Evolutionary conservation across 1,140 invertebrate species (phyloP), one percentile per base, ranked within the genome.

Genomic region (Hypsibius dujardini): DNA sequence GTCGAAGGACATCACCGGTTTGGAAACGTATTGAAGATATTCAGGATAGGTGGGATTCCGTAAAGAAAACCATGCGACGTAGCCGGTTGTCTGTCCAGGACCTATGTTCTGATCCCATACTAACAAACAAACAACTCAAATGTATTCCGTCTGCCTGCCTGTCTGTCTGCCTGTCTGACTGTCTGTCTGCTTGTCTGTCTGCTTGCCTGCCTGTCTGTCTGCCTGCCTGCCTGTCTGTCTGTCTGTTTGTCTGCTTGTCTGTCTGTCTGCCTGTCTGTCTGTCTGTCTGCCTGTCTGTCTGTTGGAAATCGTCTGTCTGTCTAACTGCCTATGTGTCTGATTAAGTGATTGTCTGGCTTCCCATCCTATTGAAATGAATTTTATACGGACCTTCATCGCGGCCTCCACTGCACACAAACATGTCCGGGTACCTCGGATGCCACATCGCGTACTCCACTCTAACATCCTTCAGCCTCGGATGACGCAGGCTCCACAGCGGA

Each of bases 391-490:
- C 50, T 56, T 56, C 50, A n/a, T 56, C 50, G 7, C 50, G 50
- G 7, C 50, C 50, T 56, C 50, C 50, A 56, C 50, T 56, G n/a
- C 50, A 56, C 50, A 56, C 50, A 56, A 56, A 56, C 50, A 56
- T 56, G n/a, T 56, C 50, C 7, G 50, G 50, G n/a, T 56, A 56
- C 50, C 50, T 7, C 50, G 50, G 50, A 56, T 56, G 50, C 50
- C 50, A 56, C n/a, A 56, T 56, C 7, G 50, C 50, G 50, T 56
- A 56, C n/a, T 56, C 50, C 50, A 56, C n/a, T n/a, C n/a, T 56
- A n/a, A 56, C 50, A 56, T 56, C 50, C n/a, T 56, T 56, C 50
- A 56, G 50, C 50, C 50, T 56, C n/a, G 50, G 50, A 56, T 56
- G 50, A 56, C n/a, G 50, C 7, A 56, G 50, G 50, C n/a, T 56